Evolutionary conservation across 2,113 vertebrate genomes (phyloP), one percentile per base, ranked within the genome.

Genomic region (Tragelaphus buxtoni): DNA sequence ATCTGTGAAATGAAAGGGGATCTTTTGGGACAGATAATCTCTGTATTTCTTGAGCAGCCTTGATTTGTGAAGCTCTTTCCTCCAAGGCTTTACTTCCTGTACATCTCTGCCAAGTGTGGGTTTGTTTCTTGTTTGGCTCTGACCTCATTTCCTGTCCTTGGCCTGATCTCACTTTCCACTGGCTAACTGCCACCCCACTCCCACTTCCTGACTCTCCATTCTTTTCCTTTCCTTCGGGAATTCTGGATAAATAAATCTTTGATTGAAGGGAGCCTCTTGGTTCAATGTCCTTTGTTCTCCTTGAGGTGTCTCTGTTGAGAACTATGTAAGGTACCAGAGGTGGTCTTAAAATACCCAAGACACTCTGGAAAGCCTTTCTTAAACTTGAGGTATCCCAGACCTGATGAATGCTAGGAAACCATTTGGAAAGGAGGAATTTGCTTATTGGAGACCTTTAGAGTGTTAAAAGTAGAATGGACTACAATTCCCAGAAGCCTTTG

Each of bases 121-220:
- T 58, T 90, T 55, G 26, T 26, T 82, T 86, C 88, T 90, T 88
- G 35, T 93, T 83, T 55, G 87, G 69, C 80, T 92, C 79, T 94
- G 97, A 95, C 76, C 49, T 96, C 92, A 97, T 95, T 97, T 97
- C 95, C 97, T 95, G 87, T 86, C 92, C 93, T 95, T 96, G 93
- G 55, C 86, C 24, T 87, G 80, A 65, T 95, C 80, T 87, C 63
- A 88, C 72, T 97, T 96, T 97, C 94, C 80, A 82, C 76, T 92
- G 91, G 91, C 92, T 91, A 12, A 77, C 88, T 91, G 96, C 94
- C 96, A 93, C 26, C 35, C 79, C n/a, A 20, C 88, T 85, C 87
- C 92, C 42, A 95, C 76, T 97, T 97, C 88, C 92, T 87, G 72
- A 58, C 30, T 91, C 86, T 95, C 96, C 55, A 96, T 97, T 97